Conservation (phyloP, 2,113 vertebrate species). For the Syngnathus typhle region DNA sequence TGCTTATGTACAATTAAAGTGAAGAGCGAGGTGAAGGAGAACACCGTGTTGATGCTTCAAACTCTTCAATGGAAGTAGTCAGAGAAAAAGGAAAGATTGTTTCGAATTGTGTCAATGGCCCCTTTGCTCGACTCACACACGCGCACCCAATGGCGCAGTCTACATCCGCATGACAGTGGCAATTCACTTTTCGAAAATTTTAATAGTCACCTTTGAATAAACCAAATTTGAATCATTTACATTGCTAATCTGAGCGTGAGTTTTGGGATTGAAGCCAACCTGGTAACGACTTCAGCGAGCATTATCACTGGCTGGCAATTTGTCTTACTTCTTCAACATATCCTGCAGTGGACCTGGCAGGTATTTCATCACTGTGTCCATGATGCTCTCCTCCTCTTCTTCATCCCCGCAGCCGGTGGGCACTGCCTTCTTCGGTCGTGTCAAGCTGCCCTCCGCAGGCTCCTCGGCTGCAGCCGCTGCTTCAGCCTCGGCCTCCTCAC, state of each 20-base stretch:
- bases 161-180: slow-evolving; percentile 30
- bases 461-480: slow-evolving; percentile 87
- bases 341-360: slow-evolving; percentile 95
- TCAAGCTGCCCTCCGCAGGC: slow-evolving; percentile 85
- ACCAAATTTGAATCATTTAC: slow-evolving; percentile 3
- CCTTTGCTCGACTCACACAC: slow-evolving; percentile 30
- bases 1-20: slow-evolving; percentile 60
- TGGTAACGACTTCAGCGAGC: slow-evolving; percentile 34
- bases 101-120: slow-evolving; percentile 30
- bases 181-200: slow-evolving; percentile 29
- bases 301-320: slow-evolving; percentile 30
- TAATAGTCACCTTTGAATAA: slow-evolving; percentile 14
- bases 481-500: slow-evolving; percentile 87
- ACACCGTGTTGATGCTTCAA: slow-evolving; percentile 31
- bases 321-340: slow-evolving; percentile 95
- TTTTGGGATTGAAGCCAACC: slow-evolving; percentile 39
- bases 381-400: slow-evolving; percentile 95
- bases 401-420: slow-evolving; percentile 74
- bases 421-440: slow-evolving; percentile 85
- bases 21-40: slow-evolving; percentile 31
- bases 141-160: slow-evolving; percentile 9
- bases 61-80: slow-evolving; percentile 41
- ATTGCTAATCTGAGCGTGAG: slow-evolving; percentile 27
- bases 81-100: slow-evolving; percentile 42
- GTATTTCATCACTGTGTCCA: slow-evolving; percentile 98